These are phyloP conservation scores for Spheniscus humboldti DNA, from an alignment of 2,797 vertebrate genomes.

Conservation along the genomic window DNA sequence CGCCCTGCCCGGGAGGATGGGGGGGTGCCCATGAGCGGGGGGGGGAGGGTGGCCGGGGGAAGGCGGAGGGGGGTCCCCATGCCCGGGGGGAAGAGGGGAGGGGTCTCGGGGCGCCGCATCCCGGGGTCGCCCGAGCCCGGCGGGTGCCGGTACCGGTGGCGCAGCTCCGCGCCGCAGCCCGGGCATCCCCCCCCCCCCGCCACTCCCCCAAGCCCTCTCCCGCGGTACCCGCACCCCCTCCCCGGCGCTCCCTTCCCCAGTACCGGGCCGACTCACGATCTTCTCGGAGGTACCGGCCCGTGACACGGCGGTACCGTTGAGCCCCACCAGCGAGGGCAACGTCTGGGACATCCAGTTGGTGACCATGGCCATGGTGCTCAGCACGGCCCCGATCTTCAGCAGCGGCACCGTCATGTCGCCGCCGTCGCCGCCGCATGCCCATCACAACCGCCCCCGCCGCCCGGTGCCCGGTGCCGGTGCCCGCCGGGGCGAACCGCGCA, in stretches of 20 bases:
- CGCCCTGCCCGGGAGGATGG: neutral
- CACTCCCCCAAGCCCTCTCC: neutral
- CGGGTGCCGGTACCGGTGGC: neutral
- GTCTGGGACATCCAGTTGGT: conserved; percentile 97
- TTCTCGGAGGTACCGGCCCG: conserved; percentile 87
- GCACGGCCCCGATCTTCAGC: conserved; percentile 93
- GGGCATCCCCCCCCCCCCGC: neutral
- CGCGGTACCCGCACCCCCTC: neutral
- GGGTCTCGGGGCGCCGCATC: neutral
- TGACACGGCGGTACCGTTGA: conserved; percentile 85
- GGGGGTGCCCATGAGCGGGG: neutral
- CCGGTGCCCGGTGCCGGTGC: neutral
- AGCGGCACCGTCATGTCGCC: conserved; percentile 78
- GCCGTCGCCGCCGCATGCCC: neutral
- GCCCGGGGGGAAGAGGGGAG: neutral
- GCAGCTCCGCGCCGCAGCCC: neutral
- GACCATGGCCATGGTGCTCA: conserved; percentile 98
- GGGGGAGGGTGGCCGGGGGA: neutral
- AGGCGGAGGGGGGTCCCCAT: neutral
- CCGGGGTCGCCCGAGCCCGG: neutral
- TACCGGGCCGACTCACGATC: conserved; percentile 79
- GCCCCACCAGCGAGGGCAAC: conserved; percentile 83
- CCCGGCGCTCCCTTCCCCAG: neutral
- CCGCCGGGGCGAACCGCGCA: neutral
- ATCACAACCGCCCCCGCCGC: neutral